Evolutionary conservation across 2,797 vertebrate species (phyloP), one percentile per base, ranked within the genome.

Genomic region (Choloepus didactylus): DNA sequence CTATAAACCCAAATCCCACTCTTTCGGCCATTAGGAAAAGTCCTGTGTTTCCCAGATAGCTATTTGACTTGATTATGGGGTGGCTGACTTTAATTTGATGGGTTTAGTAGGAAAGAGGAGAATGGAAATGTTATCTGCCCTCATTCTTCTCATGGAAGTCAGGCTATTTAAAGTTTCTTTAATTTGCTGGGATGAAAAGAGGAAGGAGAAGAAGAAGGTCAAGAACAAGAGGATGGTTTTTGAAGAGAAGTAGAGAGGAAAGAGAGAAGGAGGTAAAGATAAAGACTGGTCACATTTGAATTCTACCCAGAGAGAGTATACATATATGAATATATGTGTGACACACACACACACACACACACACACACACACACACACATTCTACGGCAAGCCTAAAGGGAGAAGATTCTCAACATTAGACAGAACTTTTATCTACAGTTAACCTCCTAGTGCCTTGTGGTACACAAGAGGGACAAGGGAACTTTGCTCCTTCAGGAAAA

Each of bases 401-500:
- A 59, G 79, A 88, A 72, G 90, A 81, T 25, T 85, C 70, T 91
- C 62, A 79, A 5, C 60, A 31, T 84, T 62, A 54, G 31, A 10
- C 12, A 84, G 35, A 94, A 64, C 44, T 84, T 84, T 80, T 51
- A 49, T 94, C 88, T 81, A 12, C 6, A 11, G 21, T 16, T 96
- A 91, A 82, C 90, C 51, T 93, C 51, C 67, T 25, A 80, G 49
- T 92, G 89, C 64, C 69, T 54, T 21, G 25, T 82, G 49, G 96
- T 96, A 70, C 49, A 96, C 41, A 70, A 94, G 89, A 8, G 66
- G 49, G 82, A 93, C 73, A 93, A 83, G 56, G 66, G 76, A 54
- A 31, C 62, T 95, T 94, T 84, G 54, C 92, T 97, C 88, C 80
- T 72, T 95, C 51, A n/a, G 51, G 93, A 91, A 94, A 73, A 91